Conservation (phyloP, 2,888 invertebrate species). For the Drosophila putrida region DNA sequence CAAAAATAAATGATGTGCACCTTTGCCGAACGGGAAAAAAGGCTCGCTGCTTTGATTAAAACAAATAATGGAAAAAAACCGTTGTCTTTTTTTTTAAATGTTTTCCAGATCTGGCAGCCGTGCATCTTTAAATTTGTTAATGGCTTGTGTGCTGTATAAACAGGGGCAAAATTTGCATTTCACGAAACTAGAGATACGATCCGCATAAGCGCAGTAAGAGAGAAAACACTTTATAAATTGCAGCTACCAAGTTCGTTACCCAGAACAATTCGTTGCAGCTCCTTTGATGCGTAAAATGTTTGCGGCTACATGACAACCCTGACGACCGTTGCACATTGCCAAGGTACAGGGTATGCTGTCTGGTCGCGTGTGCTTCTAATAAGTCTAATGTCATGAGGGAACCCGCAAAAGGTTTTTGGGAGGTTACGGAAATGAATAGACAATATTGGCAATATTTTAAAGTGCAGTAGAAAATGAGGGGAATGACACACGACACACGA, state of each 20-base stretch:
- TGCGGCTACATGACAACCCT: conserved; percentile 67
- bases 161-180: no score
- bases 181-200: no score
- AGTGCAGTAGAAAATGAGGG: conserved; percentile 48
- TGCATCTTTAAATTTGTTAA: no score
- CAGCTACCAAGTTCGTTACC: conserved; percentile 8
- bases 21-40: no score
- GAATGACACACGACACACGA: conserved; percentile 51
- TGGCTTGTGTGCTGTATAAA: no score
- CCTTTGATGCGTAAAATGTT: conserved; percentile 72
- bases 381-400: conserved; percentile 72
- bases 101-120: no score
- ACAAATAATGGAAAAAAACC: no score
- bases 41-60: no score
- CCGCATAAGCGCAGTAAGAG: not conserved
- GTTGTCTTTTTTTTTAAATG: no score
- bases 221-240: conserved; percentile 2
- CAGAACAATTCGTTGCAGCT: conserved; percentile 65
- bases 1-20: no score
- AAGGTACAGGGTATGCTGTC: conserved; percentile 22
- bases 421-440: conserved; percentile 63
- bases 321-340: conserved; percentile 74
- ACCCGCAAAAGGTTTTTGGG: conserved; percentile 19
- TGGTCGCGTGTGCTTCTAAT: conserved; percentile 74
- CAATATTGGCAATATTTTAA: conserved; percentile 82